Base-by-base conservation (phyloP, 2,797 vertebrate genomes). In the Epinephelus coioides region DNA sequence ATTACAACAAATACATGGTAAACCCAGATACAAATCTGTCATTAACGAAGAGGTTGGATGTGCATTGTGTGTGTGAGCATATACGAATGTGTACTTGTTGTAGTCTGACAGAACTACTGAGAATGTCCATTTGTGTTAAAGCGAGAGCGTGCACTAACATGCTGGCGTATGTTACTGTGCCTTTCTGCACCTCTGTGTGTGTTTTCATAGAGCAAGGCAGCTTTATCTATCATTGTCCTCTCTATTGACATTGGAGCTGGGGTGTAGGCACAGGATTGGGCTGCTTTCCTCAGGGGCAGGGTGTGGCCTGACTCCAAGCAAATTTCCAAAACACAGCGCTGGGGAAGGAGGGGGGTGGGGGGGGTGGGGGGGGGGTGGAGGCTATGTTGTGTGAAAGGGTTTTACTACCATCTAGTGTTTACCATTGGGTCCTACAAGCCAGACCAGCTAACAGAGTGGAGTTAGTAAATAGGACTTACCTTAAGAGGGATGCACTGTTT, bases 391-490 rank as follows among this genome's bases (percentile, higher is more conserved):
- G 50, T 79, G 17, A 57, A 70, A 79, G 40, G 46, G 66, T 81
- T 90, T 80, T 85, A 84, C 19, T 89, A 75, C 92, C 95, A 93
- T 83, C 95, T 96, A 92, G 90, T 94, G 95, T 90, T 91, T 25
- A 75, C 25, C 18, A 62, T 66, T 73, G 54, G 21, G 17, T 63
- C 17, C 18, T 82, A 63, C 88, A 88, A 25, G 6, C 3, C 46
- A 57, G 7, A 73, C 40, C 1, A 14, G 7, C 12, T 23, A 18
- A 9, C 0, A 27, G 8, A 57, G 14, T 6, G 2, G 14, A 21
- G 1, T 30, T 43, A 2, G 2, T 21, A 43, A 73, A 54, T 18
- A 44, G 1, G 55, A 46, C 55, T n/a, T 38, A 5, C 18, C 2
- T 68, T 21, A 23, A 55, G 3, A 13, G 6, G 27, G 27, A 30